Conservation (phyloP, 2,888 invertebrate species). For the Ennomos quercinarius region DNA sequence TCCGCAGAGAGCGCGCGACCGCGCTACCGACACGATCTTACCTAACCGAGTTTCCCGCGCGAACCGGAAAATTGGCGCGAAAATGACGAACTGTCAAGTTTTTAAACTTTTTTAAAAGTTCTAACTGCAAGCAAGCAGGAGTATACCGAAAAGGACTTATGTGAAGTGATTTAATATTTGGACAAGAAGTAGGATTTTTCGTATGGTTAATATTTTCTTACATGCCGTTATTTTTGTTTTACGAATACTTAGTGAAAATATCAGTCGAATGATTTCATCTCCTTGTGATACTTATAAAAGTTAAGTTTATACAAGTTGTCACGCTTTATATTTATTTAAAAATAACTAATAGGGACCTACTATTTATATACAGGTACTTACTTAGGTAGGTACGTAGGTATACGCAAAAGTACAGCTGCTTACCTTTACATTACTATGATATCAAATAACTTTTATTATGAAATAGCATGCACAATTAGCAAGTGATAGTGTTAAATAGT, state of each 20-base stretch:
- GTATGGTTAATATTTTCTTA: conserved; percentile 20
- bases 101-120: conserved; percentile 48
- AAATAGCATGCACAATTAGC: too few species aligned
- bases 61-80: conserved; percentile 81
- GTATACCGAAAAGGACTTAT: conserved; percentile 20
- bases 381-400: too few species aligned
- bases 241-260: not conserved
- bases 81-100: conserved; percentile 75
- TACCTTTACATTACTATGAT: too few species aligned
- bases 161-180: conserved; percentile 41
- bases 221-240: not conserved
- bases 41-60: conserved; percentile 60
- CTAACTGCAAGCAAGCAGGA: conserved; percentile 33
- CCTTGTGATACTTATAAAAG: too few species aligned
- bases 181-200: conserved; percentile 21
- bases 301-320: too few species aligned
- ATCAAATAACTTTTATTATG: too few species aligned
- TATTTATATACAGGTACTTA: too few species aligned
- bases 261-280: not conserved
- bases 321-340: too few species aligned
- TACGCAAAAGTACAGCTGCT: too few species aligned
- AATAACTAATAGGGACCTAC: too few species aligned
- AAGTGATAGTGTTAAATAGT: too few species aligned
- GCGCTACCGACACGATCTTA: conserved; percentile 62
- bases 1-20: conserved; percentile 68